Evolutionary conservation across 2,888 invertebrate species (phyloP), one percentile per base, ranked within the genome.

Genomic region (Noctuana brunneofusca): DNA sequence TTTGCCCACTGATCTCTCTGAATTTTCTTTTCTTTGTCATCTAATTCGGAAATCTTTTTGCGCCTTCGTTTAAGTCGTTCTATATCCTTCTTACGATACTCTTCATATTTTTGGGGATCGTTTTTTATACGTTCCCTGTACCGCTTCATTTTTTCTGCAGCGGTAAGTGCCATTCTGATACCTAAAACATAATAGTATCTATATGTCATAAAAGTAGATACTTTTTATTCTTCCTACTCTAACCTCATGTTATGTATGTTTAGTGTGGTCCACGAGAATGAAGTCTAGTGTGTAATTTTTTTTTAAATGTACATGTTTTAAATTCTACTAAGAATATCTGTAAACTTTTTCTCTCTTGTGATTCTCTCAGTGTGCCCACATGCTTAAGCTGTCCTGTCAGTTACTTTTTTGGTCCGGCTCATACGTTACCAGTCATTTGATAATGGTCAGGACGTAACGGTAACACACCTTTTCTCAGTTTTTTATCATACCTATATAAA

Each of bases 111-210:
- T 63, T 63, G 38, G 20, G 62, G 62, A 55, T 62, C 54, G 30
- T 48, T 55, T 49, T 63, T 63, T 48, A 63, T 20, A 35, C 54
- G 54, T 55, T 63, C 62, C 49, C 62, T 63, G 49, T 55, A 63
- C 49, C 62, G 46, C 46, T 46, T 48, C 46, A 32, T 46, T 57
- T 57, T 46, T 57, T 27, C 57, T 30, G 46, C 57, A 27, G 57
- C 48, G 20, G 48, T 46, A 46, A 48, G 57, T 46, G 57, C 16
- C 57, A 48, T 57, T 57, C 32, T 48, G 35, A 54, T 53, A 53
- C 53, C 53, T 53, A 53, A 53, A 53, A 53, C 53, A 53, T 53
- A 43, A 43, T 43, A 16, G 35, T 53, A 53, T 53, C 53, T 38
- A 20, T 53, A 53, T 53, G 53, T 53, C 53, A 53, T 53, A 53